Evolutionary conservation across 2,113 vertebrate genomes (phyloP).

Genomic region (Nothobranchius kuhntae): DNA sequence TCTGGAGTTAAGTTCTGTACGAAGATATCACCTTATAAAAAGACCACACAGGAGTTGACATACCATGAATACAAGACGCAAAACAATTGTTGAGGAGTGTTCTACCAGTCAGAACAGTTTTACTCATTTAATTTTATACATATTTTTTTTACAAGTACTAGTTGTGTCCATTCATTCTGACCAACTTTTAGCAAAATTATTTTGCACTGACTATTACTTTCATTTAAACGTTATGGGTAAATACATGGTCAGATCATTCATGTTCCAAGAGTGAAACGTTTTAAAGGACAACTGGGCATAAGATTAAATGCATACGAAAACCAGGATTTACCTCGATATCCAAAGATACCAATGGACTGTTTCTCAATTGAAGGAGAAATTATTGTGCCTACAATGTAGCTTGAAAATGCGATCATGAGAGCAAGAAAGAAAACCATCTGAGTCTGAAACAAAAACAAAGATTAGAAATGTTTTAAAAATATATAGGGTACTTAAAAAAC

Average conservation of each 20-base stretch:
- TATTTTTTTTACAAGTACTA: no score
- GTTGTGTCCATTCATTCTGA: no score
- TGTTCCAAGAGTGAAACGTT: no score
- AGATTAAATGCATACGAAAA: no score
- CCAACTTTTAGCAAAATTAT: no score
- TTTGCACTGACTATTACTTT: no score
- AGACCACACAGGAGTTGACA: rapidly evolving
- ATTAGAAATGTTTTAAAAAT: background rate
- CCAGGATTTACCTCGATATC: constrained; percentile 63
- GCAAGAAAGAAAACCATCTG: constrained; percentile 78
- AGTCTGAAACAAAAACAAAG: constrained; percentile 50
- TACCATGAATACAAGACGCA: background rate
- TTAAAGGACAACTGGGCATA: no score
- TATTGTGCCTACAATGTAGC: constrained; percentile 76
- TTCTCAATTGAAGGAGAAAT: constrained; percentile 61
- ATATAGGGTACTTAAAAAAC: no score
- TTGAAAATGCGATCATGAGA: constrained; percentile 76
- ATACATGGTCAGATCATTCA: no score
- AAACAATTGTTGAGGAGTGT: background rate
- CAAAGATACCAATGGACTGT: constrained; percentile 77
- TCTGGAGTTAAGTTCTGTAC: constrained; percentile 69
- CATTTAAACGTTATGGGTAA: no score
- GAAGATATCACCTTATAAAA: constrained; percentile 73
- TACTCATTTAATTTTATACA: no score
- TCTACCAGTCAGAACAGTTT: background rate